A percentile compares a stretch with the other conserved stretches of the same genome.
These are phyloP conservation scores for Aphrocallistes beatrix DNA, from an alignment of 37 sponge, comb jelly and placozoan genomes.

Conservation along the genomic window DNA sequence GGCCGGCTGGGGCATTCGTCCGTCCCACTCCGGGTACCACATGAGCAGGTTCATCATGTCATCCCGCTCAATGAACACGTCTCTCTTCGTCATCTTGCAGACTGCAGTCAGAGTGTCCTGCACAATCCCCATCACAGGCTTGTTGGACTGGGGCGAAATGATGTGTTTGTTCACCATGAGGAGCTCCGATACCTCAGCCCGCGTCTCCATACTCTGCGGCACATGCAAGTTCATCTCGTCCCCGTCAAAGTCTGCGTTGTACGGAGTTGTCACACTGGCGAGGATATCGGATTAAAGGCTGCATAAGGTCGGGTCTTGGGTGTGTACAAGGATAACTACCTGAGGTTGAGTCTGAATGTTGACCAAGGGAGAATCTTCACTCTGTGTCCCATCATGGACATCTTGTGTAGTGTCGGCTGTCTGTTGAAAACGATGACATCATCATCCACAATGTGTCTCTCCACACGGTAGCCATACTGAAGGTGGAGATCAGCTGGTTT, in stretches of 20 bases:
- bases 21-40: slow-evolving; percentile 97
- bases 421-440: slow-evolving; percentile 95
- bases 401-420: slow-evolving; percentile 98
- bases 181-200: slow-evolving; percentile 83
- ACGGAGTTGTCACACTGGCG: slow-evolving; percentile 93
- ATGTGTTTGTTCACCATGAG: slow-evolving; percentile 76
- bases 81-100: slow-evolving; percentile 84
- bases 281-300: background rate
- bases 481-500: slow-evolving; percentile 91
- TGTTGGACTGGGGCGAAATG: slow-evolving; percentile 95
- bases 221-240: slow-evolving; percentile 99
- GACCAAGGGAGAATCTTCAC: slow-evolving; percentile 97
- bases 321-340: slow-evolving; percentile 29
- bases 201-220: slow-evolving; percentile 91
- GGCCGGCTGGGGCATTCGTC: slow-evolving; percentile 91
- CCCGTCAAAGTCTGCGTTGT: slow-evolving; percentile 99
- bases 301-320: background rate
- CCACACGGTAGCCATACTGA: slow-evolving; percentile 84
- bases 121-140: slow-evolving; percentile 99
- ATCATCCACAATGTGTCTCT: slow-evolving; percentile 83
- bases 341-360: slow-evolving; percentile 92
- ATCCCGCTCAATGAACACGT: slow-evolving; percentile 89
- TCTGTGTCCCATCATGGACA: slow-evolving; percentile 99
- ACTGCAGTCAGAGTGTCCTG: slow-evolving; percentile 91
- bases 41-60: slow-evolving; percentile 94